Evolutionary conservation across 1,140 invertebrate genomes (phyloP).

Genomic region (Schlechtendalia chinensis): DNA sequence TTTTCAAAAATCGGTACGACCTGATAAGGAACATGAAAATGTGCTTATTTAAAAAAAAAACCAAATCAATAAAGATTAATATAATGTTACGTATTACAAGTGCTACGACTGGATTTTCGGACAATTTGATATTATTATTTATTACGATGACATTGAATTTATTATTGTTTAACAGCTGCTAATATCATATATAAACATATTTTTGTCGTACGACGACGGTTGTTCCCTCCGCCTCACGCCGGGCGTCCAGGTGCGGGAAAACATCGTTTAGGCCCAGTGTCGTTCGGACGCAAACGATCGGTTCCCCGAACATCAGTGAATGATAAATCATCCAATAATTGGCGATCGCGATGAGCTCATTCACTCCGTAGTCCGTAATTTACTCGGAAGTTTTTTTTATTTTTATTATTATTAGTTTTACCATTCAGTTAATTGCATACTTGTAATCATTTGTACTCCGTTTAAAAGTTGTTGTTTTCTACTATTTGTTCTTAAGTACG

Average conservation of each 20-base stretch:
- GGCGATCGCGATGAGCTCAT: constrained; percentile 46
- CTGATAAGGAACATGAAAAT: too few relatives aligned
- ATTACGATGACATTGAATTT: constrained; percentile 31
- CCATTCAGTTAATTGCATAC: background rate
- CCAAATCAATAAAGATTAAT: too few relatives aligned
- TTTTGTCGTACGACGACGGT: background rate
- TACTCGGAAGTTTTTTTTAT: constrained; percentile 27
- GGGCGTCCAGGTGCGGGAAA: background rate
- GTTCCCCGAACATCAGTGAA: constrained; percentile 22
- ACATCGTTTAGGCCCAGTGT: background rate
- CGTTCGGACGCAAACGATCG: background rate
- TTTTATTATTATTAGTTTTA: constrained; percentile 12
- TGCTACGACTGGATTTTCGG: too few relatives aligned
- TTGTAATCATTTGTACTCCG: background rate
- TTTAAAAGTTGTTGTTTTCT: background rate
- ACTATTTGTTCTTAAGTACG: background rate
- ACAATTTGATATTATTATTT: too few relatives aligned
- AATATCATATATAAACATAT: background rate
- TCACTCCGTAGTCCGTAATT: constrained; percentile 24
- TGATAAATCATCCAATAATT: constrained; percentile 49
- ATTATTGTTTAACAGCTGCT: constrained; percentile 22
- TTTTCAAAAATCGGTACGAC: too few relatives aligned
- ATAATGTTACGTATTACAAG: too few relatives aligned
- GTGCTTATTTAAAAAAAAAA: too few relatives aligned
- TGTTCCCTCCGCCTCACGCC: background rate